These are phyloP conservation scores for Eublepharis macularius DNA, from an alignment of 2,113 vertebrate species.

Conservation along the genomic window DNA sequence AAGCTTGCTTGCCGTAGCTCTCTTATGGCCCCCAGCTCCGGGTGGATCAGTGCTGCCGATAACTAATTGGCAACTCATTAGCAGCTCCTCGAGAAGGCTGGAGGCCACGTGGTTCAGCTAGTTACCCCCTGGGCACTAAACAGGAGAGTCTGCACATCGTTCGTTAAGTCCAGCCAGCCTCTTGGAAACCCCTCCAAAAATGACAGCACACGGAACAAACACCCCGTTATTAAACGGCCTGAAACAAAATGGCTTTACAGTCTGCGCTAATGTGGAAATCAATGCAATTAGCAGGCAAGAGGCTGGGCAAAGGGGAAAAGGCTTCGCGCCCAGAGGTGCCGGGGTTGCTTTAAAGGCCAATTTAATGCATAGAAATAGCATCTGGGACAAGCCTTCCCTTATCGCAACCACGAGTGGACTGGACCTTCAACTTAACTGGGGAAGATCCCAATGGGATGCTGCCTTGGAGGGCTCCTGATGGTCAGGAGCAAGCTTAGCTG, in stretches of 20 bases:
- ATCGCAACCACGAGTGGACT: neutral
- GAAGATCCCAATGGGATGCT: too few species aligned
- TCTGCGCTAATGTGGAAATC: neutral
- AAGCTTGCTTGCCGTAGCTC: neutral
- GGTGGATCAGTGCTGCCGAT: constrained; percentile 12
- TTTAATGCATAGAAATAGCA: neutral
- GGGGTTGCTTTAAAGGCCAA: neutral
- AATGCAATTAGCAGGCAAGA: rapidly evolving
- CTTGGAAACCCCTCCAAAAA: neutral
- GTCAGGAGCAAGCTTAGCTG: too few species aligned
- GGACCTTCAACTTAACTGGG: too few species aligned
- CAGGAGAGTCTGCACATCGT: neutral
- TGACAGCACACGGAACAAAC: neutral
- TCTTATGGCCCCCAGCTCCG: neutral
- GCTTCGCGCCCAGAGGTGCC: neutral
- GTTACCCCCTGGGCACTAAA: neutral
- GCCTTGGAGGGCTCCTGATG: too few species aligned
- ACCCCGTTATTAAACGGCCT: neutral
- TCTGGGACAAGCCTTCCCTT: neutral
- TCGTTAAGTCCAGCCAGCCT: constrained; percentile 17
- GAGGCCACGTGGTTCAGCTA: constrained; percentile 22
- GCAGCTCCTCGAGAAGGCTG: constrained; percentile 46
- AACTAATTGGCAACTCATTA: constrained; percentile 63
- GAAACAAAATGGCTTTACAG: neutral
- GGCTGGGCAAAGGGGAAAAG: rapidly evolving